These are phyloP conservation scores for Takifugu bimaculatus DNA, from an alignment of 2,113 vertebrate genomes.

Conservation along the genomic window DNA sequence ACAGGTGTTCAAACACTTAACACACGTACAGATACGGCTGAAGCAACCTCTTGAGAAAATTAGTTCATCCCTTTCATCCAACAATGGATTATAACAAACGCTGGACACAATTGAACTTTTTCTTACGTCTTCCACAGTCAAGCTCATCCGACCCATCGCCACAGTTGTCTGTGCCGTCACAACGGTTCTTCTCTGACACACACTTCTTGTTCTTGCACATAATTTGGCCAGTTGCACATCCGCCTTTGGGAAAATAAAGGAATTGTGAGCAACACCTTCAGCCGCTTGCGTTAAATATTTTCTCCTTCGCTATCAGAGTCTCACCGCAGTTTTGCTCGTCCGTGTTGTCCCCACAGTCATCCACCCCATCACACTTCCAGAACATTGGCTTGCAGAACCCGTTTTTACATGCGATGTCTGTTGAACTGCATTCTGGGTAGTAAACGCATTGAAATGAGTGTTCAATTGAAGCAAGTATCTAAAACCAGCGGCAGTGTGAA, in stretches of 20 bases:
- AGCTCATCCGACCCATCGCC: slow-evolving; percentile 83
- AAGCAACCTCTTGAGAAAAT: too few relatives aligned
- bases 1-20: background rate
- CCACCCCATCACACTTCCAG: slow-evolving; percentile 85
- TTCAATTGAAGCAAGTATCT: background rate
- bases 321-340: slow-evolving; percentile 87
- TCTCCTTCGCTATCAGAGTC: slow-evolving; percentile 22
- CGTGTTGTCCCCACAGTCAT: slow-evolving; percentile 87
- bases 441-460: background rate
- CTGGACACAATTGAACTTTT: too few relatives aligned
- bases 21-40: too few relatives aligned
- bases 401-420: slow-evolving; percentile 79
- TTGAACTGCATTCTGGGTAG: slow-evolving; percentile 60
- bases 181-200: slow-evolving; percentile 67
- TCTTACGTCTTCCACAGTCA: slow-evolving; percentile 72
- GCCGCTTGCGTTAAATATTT: background rate
- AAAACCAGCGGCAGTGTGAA: background rate
- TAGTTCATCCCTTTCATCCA: too few relatives aligned
- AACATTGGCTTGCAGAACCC: slow-evolving; percentile 84
- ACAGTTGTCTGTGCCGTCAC: slow-evolving; percentile 79
- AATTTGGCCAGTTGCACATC: slow-evolving; percentile 63
- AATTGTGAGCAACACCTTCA: background rate
- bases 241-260: slow-evolving; percentile 44
- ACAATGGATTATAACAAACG: too few relatives aligned
- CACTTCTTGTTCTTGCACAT: slow-evolving; percentile 78